A percentile compares a stretch with the other conserved stretches of the same genome.
These are phyloP conservation scores for Acrobeloides nanus DNA, from an alignment of 2,888 invertebrate genomes.

Conservation along the genomic window DNA sequence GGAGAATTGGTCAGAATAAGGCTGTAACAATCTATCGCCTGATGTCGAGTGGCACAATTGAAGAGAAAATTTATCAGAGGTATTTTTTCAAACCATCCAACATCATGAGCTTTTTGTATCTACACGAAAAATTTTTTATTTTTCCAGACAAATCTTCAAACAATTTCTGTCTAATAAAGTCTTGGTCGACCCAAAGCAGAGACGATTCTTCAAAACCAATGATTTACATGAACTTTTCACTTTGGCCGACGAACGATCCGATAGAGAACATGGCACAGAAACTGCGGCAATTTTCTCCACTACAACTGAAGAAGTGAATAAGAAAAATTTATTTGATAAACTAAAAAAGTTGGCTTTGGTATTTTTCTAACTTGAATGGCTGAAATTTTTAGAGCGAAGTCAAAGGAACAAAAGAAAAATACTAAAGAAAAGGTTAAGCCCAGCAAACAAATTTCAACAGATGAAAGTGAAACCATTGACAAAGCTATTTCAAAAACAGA, in stretches of 20 bases:
- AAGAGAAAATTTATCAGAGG: conserved; percentile 88
- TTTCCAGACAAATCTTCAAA: conserved; percentile 91
- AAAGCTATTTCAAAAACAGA: too few relatives aligned
- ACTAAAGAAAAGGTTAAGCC: too few relatives aligned
- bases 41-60: conserved; percentile 82
- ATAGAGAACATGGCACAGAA: conserved; percentile 62
- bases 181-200: conserved; percentile 78
- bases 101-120: too few relatives aligned
- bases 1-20: conserved; percentile 76
- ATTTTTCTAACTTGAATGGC: too few relatives aligned
- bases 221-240: conserved; percentile 81
- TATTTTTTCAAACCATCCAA: conserved; percentile 21
- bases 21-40: conserved; percentile 73
- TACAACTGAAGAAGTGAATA: conserved; percentile 59
- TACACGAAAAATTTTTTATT: too few relatives aligned
- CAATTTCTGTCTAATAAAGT: conserved; percentile 82
- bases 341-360: too few relatives aligned
- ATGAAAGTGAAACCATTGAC: too few relatives aligned
- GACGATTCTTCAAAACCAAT: conserved; percentile 78
- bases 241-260: conserved; percentile 63
- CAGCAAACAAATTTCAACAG: too few relatives aligned
- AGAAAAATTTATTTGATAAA: conserved; percentile 32
- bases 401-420: too few relatives aligned
- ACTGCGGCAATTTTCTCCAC: conserved; percentile 70
- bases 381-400: too few relatives aligned